A percentile compares a stretch with the other conserved stretches of the same genome.
Evolutionary conservation across 2,113 vertebrate species (phyloP).

Genomic region (Sander lucioperca): DNA sequence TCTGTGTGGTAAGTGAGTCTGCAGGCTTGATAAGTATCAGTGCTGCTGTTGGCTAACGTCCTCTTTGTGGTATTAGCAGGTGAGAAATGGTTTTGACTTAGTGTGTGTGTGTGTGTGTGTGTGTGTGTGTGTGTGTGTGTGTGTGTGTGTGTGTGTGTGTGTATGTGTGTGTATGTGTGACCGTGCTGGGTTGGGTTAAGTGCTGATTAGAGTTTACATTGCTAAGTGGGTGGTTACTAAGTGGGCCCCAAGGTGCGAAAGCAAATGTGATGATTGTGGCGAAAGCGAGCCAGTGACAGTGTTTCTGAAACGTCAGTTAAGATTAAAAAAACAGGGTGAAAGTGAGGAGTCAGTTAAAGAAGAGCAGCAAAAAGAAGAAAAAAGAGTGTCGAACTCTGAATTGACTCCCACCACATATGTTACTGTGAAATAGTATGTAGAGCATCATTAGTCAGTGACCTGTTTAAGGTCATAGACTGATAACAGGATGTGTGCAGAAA

Average conservation of each 20-base stretch:
- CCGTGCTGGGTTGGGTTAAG: not conserved
- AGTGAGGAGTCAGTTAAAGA: constrained; percentile 49
- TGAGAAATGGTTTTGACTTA: constrained; percentile 68
- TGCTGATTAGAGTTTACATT: constrained; percentile 54
- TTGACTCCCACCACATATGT: constrained; percentile 56
- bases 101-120: not conserved
- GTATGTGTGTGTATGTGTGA: no score
- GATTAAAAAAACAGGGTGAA: constrained; percentile 58
- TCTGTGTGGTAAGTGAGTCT: constrained; percentile 61
- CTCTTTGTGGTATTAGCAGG: constrained; percentile 82
- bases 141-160: constrained; percentile 6
- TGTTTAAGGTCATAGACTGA: constrained; percentile 38
- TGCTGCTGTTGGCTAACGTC: constrained; percentile 76
- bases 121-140: not conserved
- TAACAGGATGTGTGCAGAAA: constrained; percentile 44
- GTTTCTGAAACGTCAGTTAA: constrained; percentile 69
- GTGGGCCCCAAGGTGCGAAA: constrained; percentile 61
- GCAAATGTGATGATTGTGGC: constrained; percentile 74
- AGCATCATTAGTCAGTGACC: constrained; percentile 52
- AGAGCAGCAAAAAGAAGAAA: not conserved
- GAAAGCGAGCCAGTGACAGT: constrained; percentile 50
- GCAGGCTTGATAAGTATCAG: constrained; percentile 73
- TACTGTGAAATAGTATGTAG: constrained; percentile 38
- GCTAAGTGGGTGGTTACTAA: constrained; percentile 58
- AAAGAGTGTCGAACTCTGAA: constrained; percentile 58